Evolutionary conservation across 1,140 invertebrate species (phyloP).

Genomic region (Pachyrhynchus sulphureomaculatus): DNA sequence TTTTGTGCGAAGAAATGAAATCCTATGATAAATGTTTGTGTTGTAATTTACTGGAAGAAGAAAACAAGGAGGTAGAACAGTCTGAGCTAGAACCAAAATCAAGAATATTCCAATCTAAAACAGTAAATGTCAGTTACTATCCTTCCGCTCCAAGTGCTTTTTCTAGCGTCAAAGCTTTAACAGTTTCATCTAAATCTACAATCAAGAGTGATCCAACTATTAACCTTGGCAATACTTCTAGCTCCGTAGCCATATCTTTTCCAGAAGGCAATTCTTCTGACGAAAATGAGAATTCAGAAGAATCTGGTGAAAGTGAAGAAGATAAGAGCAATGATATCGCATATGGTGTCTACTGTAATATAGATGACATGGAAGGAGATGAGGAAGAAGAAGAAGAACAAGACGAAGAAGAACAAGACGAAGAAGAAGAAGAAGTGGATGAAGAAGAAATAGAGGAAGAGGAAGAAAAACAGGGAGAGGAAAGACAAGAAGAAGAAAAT

Average conservation of each 20-base stretch:
- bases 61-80: neutral
- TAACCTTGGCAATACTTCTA: constrained; percentile 4
- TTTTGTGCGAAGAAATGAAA: constrained; percentile 18
- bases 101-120: constrained; percentile 11
- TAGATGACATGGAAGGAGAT: constrained; percentile 2
- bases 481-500: no score
- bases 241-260: constrained; percentile 16
- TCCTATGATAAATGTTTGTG: constrained; percentile 26
- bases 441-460: no score
- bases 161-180: constrained; percentile 8
- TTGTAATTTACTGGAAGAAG: neutral
- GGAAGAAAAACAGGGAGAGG: no score
- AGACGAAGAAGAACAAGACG: constrained; percentile 3
- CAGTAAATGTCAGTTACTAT: constrained; percentile 32
- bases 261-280: constrained; percentile 11
- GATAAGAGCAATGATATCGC: constrained; percentile 4
- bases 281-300: constrained; percentile 6
- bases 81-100: neutral
- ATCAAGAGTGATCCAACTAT: neutral
- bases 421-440: neutral
- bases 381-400: constrained; percentile 1
- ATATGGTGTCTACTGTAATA: constrained; percentile 17
- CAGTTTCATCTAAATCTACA: neutral
- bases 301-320: constrained; percentile 5
- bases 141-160: constrained; percentile 12